Conservation (phyloP, 1,140 invertebrate species). For the Diploscapter pachys region DNA sequence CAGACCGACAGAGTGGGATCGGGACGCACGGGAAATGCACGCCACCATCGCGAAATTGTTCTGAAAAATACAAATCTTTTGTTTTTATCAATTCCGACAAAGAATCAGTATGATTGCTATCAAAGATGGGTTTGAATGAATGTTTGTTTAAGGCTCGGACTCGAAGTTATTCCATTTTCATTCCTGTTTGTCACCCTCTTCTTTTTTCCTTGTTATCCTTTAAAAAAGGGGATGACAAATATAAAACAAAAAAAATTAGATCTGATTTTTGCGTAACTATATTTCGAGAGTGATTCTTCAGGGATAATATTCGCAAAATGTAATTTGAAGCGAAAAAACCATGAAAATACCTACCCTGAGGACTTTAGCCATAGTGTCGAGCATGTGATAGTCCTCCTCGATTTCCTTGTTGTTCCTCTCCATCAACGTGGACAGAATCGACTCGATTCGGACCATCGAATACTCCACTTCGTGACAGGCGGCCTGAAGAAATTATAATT, state of each 20-base stretch:
- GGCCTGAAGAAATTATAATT: slow-evolving; percentile 14
- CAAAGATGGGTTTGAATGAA: too few relatives aligned
- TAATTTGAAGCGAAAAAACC: slow-evolving; percentile 46
- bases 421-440: slow-evolving; percentile 37
- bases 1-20: slow-evolving; percentile 56
- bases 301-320: slow-evolving; percentile 1
- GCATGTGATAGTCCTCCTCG: slow-evolving; percentile 42
- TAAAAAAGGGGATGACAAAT: too few relatives aligned
- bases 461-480: slow-evolving; percentile 43
- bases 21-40: slow-evolving; percentile 49
- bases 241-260: too few relatives aligned
- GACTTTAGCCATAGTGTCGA: slow-evolving; percentile 13
- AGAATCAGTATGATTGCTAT: too few relatives aligned
- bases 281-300: too few relatives aligned
- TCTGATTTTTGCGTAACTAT: too few relatives aligned
- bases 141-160: too few relatives aligned
- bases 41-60: slow-evolving; percentile 29
- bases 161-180: too few relatives aligned
- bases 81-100: not conserved
- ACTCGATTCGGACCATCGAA: slow-evolving; percentile 41
- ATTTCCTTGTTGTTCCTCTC: slow-evolving; percentile 44
- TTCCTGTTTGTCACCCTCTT: too few relatives aligned
- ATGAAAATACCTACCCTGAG: slow-evolving; percentile 17
- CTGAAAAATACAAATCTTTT: slow-evolving; percentile 10
- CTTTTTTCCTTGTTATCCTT: too few relatives aligned